phyloP scores from a whole-genome alignment of 2,797 vertebrate species.

The Sebastes trivittatus region DNA sequence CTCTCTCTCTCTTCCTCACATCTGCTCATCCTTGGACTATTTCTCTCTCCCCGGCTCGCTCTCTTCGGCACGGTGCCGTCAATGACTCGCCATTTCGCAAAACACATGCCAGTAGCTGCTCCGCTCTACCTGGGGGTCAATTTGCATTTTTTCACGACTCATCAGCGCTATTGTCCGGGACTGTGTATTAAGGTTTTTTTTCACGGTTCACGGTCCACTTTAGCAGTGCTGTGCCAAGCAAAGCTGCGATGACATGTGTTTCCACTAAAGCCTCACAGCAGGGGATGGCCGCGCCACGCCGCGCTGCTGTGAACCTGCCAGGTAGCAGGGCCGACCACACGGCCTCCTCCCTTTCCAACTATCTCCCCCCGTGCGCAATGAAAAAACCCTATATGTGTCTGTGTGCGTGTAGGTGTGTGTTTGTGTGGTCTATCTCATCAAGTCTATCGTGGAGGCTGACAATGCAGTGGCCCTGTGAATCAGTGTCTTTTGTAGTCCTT shows the following conservation, averaged over 20 bases:
- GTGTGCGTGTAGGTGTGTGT: slow-evolving; percentile 12
- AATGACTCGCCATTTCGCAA: slow-evolving; percentile 16
- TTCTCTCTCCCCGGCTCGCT: neutral
- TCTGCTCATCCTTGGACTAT: neutral
- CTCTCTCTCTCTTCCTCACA: neutral
- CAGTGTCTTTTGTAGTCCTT: slow-evolving; percentile 62
- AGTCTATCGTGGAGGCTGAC: slow-evolving; percentile 63
- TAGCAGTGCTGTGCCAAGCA: neutral
- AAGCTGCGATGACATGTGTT: neutral
- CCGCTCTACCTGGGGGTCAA: slow-evolving; percentile 26
- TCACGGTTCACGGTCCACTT: neutral
- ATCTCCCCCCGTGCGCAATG: neutral
- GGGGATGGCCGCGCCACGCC: neutral
- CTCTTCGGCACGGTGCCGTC: neutral
- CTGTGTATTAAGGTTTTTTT: neutral
- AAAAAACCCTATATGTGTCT: neutral
- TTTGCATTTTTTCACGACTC: slow-evolving; percentile 48
- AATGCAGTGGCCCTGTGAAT: slow-evolving; percentile 53
- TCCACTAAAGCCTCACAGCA: neutral
- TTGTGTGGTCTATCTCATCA: slow-evolving; percentile 50
- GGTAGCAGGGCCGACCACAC: neutral
- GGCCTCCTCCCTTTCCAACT: neutral
- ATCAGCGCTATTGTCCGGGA: slow-evolving; percentile 38
- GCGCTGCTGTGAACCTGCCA: neutral
- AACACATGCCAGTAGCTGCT: neutral